Evolutionary conservation across 2,113 vertebrate genomes (phyloP).

Genomic region (Xenopus tropicalis): UCB_Xtro_10.0 CM004445.2:105305501-105306000

Average conservation of each 20-base stretch:
- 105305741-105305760: not conserved
- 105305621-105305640: too few species aligned
- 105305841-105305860: conserved; percentile 20
- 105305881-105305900: conserved; percentile 14
- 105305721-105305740: not conserved
- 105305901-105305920: not conserved
- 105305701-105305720: conserved; percentile 6
- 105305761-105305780: conserved; percentile 23
- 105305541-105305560: too few species aligned
- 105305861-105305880: conserved; percentile 11
- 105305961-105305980: too few species aligned
- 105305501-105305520: too few species aligned
- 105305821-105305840: conserved; percentile 13
- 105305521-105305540: too few species aligned
- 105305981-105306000: too few species aligned
- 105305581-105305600: too few species aligned
- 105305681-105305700: not conserved
- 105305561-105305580: too few species aligned
- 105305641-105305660: not conserved
- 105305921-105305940: not conserved
- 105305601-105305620: not conserved
- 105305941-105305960: not conserved
- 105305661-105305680: conserved; percentile 23
- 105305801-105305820: conserved; percentile 1
- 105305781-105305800: conserved; percentile 4